Evolutionary conservation across 1,140 invertebrate species (phyloP).

Genomic region (Eupeodes corollae): DNA sequence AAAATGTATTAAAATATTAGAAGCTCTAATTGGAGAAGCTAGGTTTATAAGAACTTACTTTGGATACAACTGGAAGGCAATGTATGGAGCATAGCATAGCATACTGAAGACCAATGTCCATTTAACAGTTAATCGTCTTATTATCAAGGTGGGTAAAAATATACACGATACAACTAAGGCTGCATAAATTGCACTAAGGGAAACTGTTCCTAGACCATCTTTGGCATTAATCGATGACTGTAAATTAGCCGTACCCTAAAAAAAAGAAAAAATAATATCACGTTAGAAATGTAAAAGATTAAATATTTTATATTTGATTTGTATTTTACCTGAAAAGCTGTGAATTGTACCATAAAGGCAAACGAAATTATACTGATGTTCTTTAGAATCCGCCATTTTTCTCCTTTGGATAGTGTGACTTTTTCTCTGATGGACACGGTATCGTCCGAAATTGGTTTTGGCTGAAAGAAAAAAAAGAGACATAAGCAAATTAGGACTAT

Average conservation of each 20-base stretch:
- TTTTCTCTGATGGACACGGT: slow-evolving; percentile 46
- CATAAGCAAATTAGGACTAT: not conserved
- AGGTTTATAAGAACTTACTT: slow-evolving; percentile 10
- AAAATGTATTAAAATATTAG: not conserved
- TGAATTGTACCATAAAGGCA: slow-evolving; percentile 88
- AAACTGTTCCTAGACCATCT: slow-evolving; percentile 72
- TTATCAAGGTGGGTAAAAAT: slow-evolving; percentile 82
- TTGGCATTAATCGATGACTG: slow-evolving; percentile 78
- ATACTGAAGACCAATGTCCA: slow-evolving; percentile 87
- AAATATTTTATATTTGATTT: not conserved
- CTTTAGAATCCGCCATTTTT: slow-evolving; percentile 79
- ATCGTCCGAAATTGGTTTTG: slow-evolving; percentile 35
- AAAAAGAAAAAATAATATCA: not conserved
- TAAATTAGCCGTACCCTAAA: slow-evolving; percentile 72
- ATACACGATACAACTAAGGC: slow-evolving; percentile 83
- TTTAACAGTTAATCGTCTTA: slow-evolving; percentile 83
- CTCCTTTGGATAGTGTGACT: slow-evolving; percentile 60
- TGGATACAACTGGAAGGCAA: slow-evolving; percentile 85
- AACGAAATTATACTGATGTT: slow-evolving; percentile 75
- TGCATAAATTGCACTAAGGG: slow-evolving; percentile 76
- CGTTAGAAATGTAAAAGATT: not conserved
- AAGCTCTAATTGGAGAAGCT: not conserved
- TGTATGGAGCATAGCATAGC: slow-evolving; percentile 87
- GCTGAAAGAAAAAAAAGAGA: slow-evolving; percentile 25
- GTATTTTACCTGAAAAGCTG: slow-evolving; percentile 58